Percentiles rank a stretch among this genome's conserved stretches.
Evolutionary conservation across 2,797 vertebrate species (phyloP).

Genomic region (Paguma larvata): DNA sequence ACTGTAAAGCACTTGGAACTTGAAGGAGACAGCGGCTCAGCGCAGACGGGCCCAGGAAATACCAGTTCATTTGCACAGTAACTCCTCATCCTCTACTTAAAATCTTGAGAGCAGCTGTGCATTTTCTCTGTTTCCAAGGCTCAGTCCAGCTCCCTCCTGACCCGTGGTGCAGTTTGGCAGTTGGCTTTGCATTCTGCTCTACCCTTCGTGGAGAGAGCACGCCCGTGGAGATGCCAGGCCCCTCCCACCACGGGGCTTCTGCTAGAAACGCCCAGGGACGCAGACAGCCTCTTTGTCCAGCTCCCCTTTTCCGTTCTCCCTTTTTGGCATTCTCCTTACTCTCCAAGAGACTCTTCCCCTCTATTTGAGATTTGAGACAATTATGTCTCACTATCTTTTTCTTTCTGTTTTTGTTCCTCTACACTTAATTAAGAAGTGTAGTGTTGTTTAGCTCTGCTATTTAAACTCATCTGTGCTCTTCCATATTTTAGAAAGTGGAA

Average conservation of each 20-base stretch:
- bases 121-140: constrained; percentile 85
- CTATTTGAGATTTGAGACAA: background rate
- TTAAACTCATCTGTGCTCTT: background rate
- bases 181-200: constrained; percentile 82
- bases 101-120: constrained; percentile 85
- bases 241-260: background rate
- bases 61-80: constrained; percentile 83
- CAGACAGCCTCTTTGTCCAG: constrained; percentile 17
- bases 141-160: constrained; percentile 84
- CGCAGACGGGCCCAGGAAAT: constrained; percentile 84
- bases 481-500: background rate
- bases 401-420: constrained; percentile 26
- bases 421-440: background rate
- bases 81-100: constrained; percentile 85
- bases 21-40: constrained; percentile 74
- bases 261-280: constrained; percentile 55
- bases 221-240: constrained; percentile 68
- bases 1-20: constrained; percentile 62
- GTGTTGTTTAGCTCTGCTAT: background rate
- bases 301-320: background rate
- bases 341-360: background rate
- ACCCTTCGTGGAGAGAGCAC: constrained; percentile 75
- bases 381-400: background rate
- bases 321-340: background rate
- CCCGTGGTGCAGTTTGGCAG: constrained; percentile 82